Conservation (phyloP, 2,888 invertebrate genomes). For the Azorinus chamasolen region DNA sequence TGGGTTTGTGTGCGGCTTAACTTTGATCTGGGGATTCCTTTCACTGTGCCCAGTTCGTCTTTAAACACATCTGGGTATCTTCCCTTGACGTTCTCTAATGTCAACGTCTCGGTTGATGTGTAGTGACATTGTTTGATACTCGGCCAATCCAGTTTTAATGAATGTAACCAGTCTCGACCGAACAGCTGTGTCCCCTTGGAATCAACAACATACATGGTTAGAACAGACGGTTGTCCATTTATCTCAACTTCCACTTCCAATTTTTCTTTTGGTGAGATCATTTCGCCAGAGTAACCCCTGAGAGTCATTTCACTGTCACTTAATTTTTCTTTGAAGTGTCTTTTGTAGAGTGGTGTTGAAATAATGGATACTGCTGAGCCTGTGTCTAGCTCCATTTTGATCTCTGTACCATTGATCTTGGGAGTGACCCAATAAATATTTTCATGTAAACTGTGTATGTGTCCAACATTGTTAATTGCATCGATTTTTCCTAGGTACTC, state of each 20-base stretch:
- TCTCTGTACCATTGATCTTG: neutral
- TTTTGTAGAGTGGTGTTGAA: neutral
- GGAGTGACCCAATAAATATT: constrained; percentile 9
- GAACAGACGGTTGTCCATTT: neutral
- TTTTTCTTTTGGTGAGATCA: constrained; percentile 2
- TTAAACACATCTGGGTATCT: constrained; percentile 18
- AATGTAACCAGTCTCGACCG: constrained; percentile 22
- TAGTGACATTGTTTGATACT: constrained; percentile 5
- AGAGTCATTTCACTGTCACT: constrained; percentile 3
- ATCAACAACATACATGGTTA: constrained; percentile 14
- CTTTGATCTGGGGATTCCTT: constrained; percentile 35
- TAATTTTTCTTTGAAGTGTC: constrained; percentile 16
- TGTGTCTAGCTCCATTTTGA: constrained; percentile 50
- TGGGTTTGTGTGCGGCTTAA: constrained; percentile 37
- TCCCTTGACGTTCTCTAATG: neutral
- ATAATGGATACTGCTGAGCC: constrained; percentile 39
- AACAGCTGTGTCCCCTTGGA: constrained; percentile 18
- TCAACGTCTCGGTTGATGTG: neutral
- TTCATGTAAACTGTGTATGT: neutral
- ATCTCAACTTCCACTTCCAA: constrained; percentile 13
- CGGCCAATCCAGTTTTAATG: constrained; percentile 11
- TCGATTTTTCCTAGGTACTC: constrained; percentile 1
- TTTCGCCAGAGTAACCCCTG: constrained; percentile 20
- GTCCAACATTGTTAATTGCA: neutral
- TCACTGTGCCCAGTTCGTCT: constrained; percentile 30